Evolutionary conservation across 2,113 vertebrate species (phyloP), one percentile per base, ranked within the genome.

Genomic region (Antechinus flavipes): DNA sequence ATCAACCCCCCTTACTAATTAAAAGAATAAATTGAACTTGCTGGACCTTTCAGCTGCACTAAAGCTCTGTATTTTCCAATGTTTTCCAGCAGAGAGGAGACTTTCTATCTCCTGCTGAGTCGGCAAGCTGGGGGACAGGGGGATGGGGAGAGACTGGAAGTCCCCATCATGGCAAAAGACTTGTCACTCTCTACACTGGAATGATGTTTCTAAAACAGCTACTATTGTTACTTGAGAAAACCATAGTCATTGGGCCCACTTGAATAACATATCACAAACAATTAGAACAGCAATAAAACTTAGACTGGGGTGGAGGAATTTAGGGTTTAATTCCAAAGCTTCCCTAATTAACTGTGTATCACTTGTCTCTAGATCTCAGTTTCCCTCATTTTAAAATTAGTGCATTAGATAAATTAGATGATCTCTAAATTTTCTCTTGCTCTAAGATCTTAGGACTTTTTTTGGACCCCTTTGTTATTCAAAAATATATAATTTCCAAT

Each of bases 21-120:
- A 96, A 96, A 96, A 94, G 53, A 95, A 96, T 96, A 97, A 95
- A 97, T 93, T 94, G 93, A 96, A 96, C 95, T 95, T 95, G 93
- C 93, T 96, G 92, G 47, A 90, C 90, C 50, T 95, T 96, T 97
- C 53, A 95, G 50, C 61, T 49, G 25, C 61, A 94, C 55, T 95
- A 54, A 95, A 94, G 24, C 5, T 10, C 84, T 52, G 26, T 91
- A 26, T 58, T 96, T 90, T 95, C 58, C 42, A 50, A 6, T 93
- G 46, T 46, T 97, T 93, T 96, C 52, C 68, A 94, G 23, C 61
- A 92, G 30, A 91, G 91, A 92, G 94, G 54, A 47, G 49, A 2
- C 14, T 54, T 94, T 94, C n/a, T 26, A 93, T n/a, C 52, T 19
- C 52, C 35, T 84, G 56, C 16, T 55, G n/a, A 76, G 61, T 42